A percentile compares a stretch with the other conserved stretches of the same genome.
Conservation (phyloP, 1,140 invertebrate species). For the Coptotermes formosanus region DNA sequence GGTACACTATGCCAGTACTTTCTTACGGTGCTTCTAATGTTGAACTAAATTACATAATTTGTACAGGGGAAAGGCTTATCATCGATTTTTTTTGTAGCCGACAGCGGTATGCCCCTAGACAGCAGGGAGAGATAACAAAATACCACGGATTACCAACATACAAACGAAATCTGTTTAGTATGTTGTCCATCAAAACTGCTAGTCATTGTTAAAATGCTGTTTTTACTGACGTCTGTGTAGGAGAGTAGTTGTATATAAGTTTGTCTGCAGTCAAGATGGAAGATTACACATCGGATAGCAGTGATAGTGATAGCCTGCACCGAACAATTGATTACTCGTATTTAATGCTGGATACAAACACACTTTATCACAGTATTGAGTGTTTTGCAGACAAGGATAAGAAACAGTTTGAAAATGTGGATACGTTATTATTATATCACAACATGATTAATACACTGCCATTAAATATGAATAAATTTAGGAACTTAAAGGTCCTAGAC, state of each 20-base stretch:
- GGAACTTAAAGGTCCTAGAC: slow-evolving; percentile 73
- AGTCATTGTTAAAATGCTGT: not conserved
- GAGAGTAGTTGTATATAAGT: not conserved
- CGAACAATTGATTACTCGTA: slow-evolving; percentile 68
- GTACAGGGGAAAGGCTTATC: not conserved
- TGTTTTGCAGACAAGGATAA: slow-evolving; percentile 53
- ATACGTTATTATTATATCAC: slow-evolving; percentile 69
- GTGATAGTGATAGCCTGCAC: slow-evolving; percentile 65
- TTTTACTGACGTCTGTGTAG: not conserved
- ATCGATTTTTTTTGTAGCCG: not conserved
- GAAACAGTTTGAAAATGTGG: slow-evolving; percentile 51
- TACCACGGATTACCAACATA: not conserved
- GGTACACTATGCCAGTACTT: not conserved
- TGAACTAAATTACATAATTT: not conserved
- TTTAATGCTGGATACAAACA: slow-evolving; percentile 58
- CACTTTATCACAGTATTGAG: slow-evolving; percentile 58
- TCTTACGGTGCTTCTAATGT: not conserved
- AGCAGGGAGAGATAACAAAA: not conserved
- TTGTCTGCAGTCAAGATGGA: slow-evolving; percentile 55
- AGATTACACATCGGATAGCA: slow-evolving; percentile 76
- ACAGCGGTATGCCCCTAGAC: not conserved
- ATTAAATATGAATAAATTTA: slow-evolving; percentile 59
- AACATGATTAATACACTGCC: slow-evolving; percentile 61
- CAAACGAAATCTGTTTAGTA: not conserved
- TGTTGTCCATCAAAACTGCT: not conserved